Conservation (phyloP, 2,888 invertebrate species). For the Priocnemis perturbator region DNA sequence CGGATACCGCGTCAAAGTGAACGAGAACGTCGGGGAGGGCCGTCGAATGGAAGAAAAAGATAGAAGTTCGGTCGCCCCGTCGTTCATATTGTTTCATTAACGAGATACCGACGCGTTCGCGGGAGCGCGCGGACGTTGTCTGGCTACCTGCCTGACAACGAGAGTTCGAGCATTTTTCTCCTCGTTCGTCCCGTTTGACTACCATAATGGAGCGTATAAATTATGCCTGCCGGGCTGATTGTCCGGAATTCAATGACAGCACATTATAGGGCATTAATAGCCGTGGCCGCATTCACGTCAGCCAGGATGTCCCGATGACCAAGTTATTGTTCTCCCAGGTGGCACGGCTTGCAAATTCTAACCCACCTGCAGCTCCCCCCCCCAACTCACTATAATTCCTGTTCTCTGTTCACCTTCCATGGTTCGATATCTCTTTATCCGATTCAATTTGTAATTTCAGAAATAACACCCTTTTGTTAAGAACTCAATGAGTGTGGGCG, state of each 20-base stretch:
- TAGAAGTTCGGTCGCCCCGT: too few species aligned
- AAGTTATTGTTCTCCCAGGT: slow-evolving; percentile 51
- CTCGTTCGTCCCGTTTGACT: not conserved
- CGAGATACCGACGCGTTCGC: slow-evolving; percentile 4
- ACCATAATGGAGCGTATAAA: slow-evolving; percentile 2
- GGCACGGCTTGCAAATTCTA: slow-evolving; percentile 27
- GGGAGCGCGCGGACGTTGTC: slow-evolving; percentile 4
- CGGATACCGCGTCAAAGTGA: too few species aligned
- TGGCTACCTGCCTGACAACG: too few species aligned
- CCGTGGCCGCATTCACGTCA: slow-evolving; percentile 46
- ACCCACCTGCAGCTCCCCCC: slow-evolving; percentile 40
- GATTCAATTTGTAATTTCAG: too few species aligned
- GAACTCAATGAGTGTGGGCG: too few species aligned
- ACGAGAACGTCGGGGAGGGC: too few species aligned
- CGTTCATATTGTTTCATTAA: slow-evolving; percentile 7
- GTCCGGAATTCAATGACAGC: slow-evolving; percentile 55
- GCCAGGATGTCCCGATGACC: slow-evolving; percentile 28
- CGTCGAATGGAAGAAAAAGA: too few species aligned
- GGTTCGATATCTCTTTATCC: not conserved
- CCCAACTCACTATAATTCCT: not conserved
- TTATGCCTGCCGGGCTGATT: slow-evolving; percentile 32
- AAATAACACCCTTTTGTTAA: too few species aligned
- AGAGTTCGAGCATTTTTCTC: too few species aligned
- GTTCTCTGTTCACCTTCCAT: not conserved
- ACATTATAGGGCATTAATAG: slow-evolving; percentile 57